Evolutionary conservation across 2,113 vertebrate genomes (phyloP).

Genomic region (Dromas ardeola): DNA sequence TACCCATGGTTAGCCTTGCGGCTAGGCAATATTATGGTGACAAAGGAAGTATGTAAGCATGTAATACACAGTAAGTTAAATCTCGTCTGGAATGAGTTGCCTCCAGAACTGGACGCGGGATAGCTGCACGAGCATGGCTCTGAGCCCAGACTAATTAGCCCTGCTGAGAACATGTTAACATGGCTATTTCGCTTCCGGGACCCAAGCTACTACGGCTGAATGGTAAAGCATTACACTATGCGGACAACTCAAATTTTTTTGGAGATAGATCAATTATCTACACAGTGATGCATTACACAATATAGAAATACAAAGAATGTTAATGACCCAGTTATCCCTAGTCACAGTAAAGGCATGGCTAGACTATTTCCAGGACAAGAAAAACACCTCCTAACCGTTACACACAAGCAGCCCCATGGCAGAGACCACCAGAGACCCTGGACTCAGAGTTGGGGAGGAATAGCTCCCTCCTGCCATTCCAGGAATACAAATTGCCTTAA

Average conservation of each 20-base stretch:
- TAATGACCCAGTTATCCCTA: not conserved
- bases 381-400: conserved; percentile 1
- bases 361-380: conserved; percentile 29
- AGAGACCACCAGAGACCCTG: not conserved
- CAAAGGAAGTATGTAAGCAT: not conserved
- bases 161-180: conserved; percentile 59
- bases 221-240: not conserved
- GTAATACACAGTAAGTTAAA: not conserved
- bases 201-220: not conserved
- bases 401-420: not conserved
- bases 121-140: conserved; percentile 23
- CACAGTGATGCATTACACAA: not conserved
- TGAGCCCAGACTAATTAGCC: conserved; percentile 56
- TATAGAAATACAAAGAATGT: conserved; percentile 12
- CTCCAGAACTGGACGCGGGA: conserved; percentile 32
- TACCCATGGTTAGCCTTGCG: not conserved
- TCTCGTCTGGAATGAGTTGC: not conserved
- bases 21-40: not conserved
- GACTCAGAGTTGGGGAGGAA: accelerated
- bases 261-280: conserved; percentile 36
- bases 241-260: not conserved
- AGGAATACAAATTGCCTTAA: conserved; percentile 40
- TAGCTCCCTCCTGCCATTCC: not conserved
- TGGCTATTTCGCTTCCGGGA: conserved; percentile 19
- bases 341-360: conserved; percentile 1